A percentile compares a stretch with the other conserved stretches of the same genome.
These are phyloP conservation scores for Eupithecia inturbata DNA, from an alignment of 2,888 invertebrate genomes.

Conservation along the genomic window DNA sequence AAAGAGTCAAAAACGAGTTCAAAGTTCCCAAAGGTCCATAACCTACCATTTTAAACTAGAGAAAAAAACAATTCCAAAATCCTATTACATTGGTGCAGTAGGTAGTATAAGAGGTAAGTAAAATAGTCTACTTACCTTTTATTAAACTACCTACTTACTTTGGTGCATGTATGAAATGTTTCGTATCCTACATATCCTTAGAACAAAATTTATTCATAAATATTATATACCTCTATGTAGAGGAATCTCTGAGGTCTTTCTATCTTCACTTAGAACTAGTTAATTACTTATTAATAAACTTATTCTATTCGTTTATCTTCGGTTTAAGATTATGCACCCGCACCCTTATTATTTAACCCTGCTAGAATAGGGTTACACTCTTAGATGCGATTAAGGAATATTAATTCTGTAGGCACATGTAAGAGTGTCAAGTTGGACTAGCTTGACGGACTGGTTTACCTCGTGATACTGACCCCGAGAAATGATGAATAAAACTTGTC, in stretches of 20 bases:
- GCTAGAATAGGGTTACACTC: too few relatives aligned
- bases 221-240: too few relatives aligned
- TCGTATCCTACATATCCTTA: too few relatives aligned
- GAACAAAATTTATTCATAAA: too few relatives aligned
- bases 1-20: neutral
- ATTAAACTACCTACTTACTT: too few relatives aligned
- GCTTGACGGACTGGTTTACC: constrained; percentile 15
- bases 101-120: too few relatives aligned
- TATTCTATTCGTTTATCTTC: neutral
- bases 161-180: too few relatives aligned
- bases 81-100: too few relatives aligned
- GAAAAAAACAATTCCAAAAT: neutral
- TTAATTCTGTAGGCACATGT: neutral
- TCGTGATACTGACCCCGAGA: constrained; percentile 10
- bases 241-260: neutral
- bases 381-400: too few relatives aligned
- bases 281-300: too few relatives aligned
- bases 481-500: neutral
- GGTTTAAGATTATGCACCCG: too few relatives aligned
- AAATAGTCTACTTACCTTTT: too few relatives aligned
- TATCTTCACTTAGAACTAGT: constrained; percentile 5
- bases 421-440: neutral
- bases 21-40: neutral
- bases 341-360: neutral
- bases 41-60: neutral